Evolutionary conservation across 2,113 vertebrate genomes (phyloP).

Genomic region (Sturnus vulgaris): DNA sequence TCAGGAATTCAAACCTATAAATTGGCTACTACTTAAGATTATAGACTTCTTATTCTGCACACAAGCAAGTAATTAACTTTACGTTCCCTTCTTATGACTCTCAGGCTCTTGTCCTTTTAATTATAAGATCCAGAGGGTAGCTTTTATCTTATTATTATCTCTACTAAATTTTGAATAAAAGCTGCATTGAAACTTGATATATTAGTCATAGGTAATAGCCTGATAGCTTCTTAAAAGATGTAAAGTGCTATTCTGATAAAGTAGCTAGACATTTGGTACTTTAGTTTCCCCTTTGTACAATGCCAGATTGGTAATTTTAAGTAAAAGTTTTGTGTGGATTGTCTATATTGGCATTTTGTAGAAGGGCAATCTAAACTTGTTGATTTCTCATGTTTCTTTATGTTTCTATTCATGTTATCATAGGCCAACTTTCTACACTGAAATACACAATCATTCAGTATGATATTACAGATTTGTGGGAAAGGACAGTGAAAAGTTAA

Average conservation of each 20-base stretch:
- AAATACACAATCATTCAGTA: neutral
- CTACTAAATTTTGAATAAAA: slow-evolving; percentile 15
- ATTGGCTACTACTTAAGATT: slow-evolving; percentile 4
- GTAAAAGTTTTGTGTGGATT: neutral
- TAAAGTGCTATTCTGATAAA: slow-evolving; percentile 1
- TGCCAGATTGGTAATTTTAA: neutral
- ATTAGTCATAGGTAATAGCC: slow-evolving; percentile 14
- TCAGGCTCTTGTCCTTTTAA: slow-evolving; percentile 29
- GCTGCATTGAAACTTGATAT: slow-evolving; percentile 6
- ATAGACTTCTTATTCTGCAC: neutral
- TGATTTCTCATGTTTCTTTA: neutral
- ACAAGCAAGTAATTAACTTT: slow-evolving; percentile 21
- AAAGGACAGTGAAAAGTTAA: neutral
- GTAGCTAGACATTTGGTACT: neutral
- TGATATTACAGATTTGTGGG: neutral
- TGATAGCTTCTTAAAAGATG: neutral
- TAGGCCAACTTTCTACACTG: neutral
- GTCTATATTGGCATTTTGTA: neutral
- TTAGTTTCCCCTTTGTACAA: neutral
- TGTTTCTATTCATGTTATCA: neutral
- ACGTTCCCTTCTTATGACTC: neutral
- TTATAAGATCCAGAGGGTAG: slow-evolving; percentile 1
- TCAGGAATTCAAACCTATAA: slow-evolving; percentile 22
- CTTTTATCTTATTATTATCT: slow-evolving; percentile 13
- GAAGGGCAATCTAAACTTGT: neutral